These are phyloP conservation scores for Phocides pigmalion DNA, from an alignment of 1,140 invertebrate genomes.

Conservation along the genomic window DNA sequence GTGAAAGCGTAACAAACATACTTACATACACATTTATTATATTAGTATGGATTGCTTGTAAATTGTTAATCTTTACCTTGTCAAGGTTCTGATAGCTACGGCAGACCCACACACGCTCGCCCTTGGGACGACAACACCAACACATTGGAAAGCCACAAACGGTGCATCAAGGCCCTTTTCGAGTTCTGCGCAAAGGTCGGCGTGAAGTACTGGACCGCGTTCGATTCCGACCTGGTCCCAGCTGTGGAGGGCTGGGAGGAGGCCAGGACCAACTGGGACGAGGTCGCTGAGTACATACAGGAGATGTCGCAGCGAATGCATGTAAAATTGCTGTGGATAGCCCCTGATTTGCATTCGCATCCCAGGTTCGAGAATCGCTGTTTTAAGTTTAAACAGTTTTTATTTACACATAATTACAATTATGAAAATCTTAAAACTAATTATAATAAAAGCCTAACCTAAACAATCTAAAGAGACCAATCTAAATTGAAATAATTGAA, in stretches of 20 bases:
- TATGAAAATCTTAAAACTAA: too few species aligned
- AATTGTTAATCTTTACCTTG: too few species aligned
- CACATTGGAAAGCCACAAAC: conserved; percentile 85
- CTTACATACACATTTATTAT: too few species aligned
- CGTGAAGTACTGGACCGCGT: conserved; percentile 87
- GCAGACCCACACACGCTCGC: conserved; percentile 71
- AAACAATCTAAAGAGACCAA: too few species aligned
- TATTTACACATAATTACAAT: too few species aligned
- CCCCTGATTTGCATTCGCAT: conserved; percentile 85
- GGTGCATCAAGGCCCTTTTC: conserved; percentile 85
- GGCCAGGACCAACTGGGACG: conserved; percentile 84
- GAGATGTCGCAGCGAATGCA: conserved; percentile 84
- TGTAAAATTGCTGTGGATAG: conserved; percentile 86
- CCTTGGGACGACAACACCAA: conserved; percentile 86
- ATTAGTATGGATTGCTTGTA: too few species aligned
- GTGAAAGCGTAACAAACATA: too few species aligned
- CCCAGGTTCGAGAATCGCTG: too few species aligned
- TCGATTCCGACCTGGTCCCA: conserved; percentile 84
- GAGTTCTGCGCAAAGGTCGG: conserved; percentile 87
- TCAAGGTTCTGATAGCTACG: conserved; percentile 83
- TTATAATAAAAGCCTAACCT: too few species aligned
- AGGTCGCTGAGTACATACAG: conserved; percentile 84
- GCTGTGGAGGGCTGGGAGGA: conserved; percentile 82
- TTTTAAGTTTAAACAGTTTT: too few species aligned
- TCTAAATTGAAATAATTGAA: too few species aligned